Conservation (phyloP, 37 sponge, comb jelly and placozoan species). For the Cladorhizidae sp. region DNA sequence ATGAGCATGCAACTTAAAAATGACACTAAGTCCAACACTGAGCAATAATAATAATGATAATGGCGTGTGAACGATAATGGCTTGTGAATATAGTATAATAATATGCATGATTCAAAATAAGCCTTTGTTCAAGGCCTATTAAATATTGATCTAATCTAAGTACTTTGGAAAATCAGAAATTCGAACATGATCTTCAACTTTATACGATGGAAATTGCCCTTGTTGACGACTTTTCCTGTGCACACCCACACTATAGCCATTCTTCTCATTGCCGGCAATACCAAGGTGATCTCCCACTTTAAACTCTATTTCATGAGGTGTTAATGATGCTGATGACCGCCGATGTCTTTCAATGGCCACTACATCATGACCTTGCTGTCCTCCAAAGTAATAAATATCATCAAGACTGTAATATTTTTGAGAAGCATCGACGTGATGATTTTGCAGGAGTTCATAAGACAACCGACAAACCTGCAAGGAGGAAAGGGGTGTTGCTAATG, state of each 20-base stretch:
- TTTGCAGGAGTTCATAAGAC: slow-evolving; percentile 87
- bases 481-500: too few species aligned
- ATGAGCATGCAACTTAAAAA: too few species aligned
- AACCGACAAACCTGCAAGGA: slow-evolving; percentile 69
- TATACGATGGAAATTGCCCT: slow-evolving; percentile 73
- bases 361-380: slow-evolving; percentile 67
- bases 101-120: too few species aligned
- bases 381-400: slow-evolving; percentile 89
- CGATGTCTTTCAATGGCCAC: slow-evolving; percentile 9
- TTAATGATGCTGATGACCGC: neutral
- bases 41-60: too few species aligned
- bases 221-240: neutral
- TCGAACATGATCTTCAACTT: slow-evolving; percentile 62
- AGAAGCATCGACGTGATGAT: slow-evolving; percentile 79
- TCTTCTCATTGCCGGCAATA: slow-evolving; percentile 77
- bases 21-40: too few species aligned
- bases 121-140: too few species aligned
- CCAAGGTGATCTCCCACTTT: slow-evolving; percentile 65
- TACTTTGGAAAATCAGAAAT: slow-evolving; percentile 70
- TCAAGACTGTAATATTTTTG: slow-evolving; percentile 69
- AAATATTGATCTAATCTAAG: too few species aligned
- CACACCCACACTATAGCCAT: slow-evolving; percentile 67
- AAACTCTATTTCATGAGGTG: slow-evolving; percentile 33
- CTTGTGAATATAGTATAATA: too few species aligned
- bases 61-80: too few species aligned